A percentile compares a stretch with the other conserved stretches of the same genome.
phyloP scores from a whole-genome alignment of 1,140 invertebrate species.

The Trachelipus rathkii region DNA sequence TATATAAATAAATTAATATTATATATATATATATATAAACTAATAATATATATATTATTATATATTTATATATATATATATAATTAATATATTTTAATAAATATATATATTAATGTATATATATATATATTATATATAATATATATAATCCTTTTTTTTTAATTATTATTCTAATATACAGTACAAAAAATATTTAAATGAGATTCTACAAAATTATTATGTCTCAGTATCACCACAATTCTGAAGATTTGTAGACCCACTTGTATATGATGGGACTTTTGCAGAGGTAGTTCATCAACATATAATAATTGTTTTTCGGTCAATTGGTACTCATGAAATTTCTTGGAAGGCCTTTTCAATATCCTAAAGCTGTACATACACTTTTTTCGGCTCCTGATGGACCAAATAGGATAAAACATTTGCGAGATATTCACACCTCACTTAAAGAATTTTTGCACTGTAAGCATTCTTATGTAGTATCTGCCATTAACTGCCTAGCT shows the following conservation, averaged over 20 bases:
- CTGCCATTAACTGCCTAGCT: no score
- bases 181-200: slow-evolving; percentile 27
- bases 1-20: no score
- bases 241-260: slow-evolving; percentile 38
- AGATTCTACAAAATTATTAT: slow-evolving; percentile 18
- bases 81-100: no score
- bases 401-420: slow-evolving; percentile 37
- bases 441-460: slow-evolving; percentile 41
- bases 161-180: no score
- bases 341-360: slow-evolving; percentile 33
- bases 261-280: slow-evolving; percentile 28
- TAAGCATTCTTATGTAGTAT: no score
- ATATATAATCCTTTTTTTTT: no score
- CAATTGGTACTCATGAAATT: slow-evolving; percentile 38
- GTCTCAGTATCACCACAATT: slow-evolving; percentile 22
- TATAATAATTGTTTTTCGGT: slow-evolving; percentile 34
- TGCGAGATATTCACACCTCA: slow-evolving; percentile 38
- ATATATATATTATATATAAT: no score
- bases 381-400: slow-evolving; percentile 42
- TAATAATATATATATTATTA: no score
- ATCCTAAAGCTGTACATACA: slow-evolving; percentile 34
- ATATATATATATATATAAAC: no score
- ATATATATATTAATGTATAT: no score
- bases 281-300: slow-evolving; percentile 38
- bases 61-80: no score